These are phyloP conservation scores for Cylloceria caligata DNA, from an alignment of 2,888 invertebrate genomes.

Conservation along the genomic window DNA sequence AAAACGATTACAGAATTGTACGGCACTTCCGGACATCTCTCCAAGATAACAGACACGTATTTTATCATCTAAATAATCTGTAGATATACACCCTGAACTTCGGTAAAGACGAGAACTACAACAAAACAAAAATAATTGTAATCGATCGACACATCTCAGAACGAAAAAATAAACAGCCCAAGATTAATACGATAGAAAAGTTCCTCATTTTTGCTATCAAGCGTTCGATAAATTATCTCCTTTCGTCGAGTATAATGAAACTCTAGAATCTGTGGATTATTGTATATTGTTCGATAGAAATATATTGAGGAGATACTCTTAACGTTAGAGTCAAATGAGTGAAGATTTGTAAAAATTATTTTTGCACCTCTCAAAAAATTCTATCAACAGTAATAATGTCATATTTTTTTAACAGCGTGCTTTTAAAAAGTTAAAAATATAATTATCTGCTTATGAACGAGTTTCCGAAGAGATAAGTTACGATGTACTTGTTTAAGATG, in stretches of 20 bases:
- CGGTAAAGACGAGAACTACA: slow-evolving; percentile 22
- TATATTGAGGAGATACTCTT: slow-evolving; percentile 7
- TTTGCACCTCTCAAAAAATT: background rate
- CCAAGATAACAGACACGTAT: slow-evolving; percentile 56
- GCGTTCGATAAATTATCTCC: slow-evolving; percentile 50
- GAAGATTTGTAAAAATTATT: background rate
- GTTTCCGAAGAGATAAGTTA: background rate
- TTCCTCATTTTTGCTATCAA: slow-evolving; percentile 37
- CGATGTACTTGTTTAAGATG: background rate
- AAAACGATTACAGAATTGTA: slow-evolving; percentile 30
- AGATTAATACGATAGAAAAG: slow-evolving; percentile 36
- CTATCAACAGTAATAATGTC: background rate
- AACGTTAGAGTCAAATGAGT: background rate
- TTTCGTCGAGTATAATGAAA: slow-evolving; percentile 56
- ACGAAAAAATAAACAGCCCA: slow-evolving; percentile 24
- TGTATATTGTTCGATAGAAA: slow-evolving; percentile 56
- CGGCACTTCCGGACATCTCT: slow-evolving; percentile 51
- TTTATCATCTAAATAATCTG: slow-evolving; percentile 51
- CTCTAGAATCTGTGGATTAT: slow-evolving; percentile 54
- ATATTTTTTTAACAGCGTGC: background rate
- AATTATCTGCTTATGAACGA: background rate
- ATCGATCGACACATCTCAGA: slow-evolving; percentile 7
- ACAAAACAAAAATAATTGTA: background rate
- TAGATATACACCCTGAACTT: slow-evolving; percentile 37
- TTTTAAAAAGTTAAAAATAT: background rate